These are phyloP conservation scores for Pseudotriccus pelzelni DNA, from an alignment of 2,797 vertebrate species.

Conservation along the genomic window DNA sequence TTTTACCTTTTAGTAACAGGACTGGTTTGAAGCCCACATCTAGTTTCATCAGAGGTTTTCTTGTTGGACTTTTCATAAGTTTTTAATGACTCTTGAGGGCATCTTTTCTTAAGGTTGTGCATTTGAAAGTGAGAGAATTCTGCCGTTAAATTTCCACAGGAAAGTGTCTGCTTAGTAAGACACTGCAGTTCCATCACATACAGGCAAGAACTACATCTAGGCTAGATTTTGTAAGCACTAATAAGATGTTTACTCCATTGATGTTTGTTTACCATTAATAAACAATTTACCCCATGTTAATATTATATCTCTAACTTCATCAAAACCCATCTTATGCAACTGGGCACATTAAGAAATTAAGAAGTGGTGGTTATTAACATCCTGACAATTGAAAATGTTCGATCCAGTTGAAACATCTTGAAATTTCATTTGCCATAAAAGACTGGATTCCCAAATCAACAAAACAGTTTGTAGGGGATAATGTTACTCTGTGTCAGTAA, in stretches of 20 bases:
- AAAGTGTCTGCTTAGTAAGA: background rate
- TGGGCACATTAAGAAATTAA: background rate
- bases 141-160: background rate
- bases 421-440: background rate
- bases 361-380: background rate
- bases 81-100: background rate
- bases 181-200: background rate
- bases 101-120: background rate
- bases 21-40: background rate
- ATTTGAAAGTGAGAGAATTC: background rate
- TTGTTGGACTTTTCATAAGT: background rate
- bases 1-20: background rate
- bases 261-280: background rate
- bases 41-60: background rate
- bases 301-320: background rate
- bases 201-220: background rate
- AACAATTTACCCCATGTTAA: background rate
- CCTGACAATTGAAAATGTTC: background rate
- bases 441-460: background rate
- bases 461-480: background rate
- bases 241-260: background rate
- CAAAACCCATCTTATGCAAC: background rate
- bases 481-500: background rate
- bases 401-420: background rate
- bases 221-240: background rate